These are phyloP conservation scores for Panzeria rudis DNA, from an alignment of 2,888 invertebrate species.

Conservation along the genomic window DNA sequence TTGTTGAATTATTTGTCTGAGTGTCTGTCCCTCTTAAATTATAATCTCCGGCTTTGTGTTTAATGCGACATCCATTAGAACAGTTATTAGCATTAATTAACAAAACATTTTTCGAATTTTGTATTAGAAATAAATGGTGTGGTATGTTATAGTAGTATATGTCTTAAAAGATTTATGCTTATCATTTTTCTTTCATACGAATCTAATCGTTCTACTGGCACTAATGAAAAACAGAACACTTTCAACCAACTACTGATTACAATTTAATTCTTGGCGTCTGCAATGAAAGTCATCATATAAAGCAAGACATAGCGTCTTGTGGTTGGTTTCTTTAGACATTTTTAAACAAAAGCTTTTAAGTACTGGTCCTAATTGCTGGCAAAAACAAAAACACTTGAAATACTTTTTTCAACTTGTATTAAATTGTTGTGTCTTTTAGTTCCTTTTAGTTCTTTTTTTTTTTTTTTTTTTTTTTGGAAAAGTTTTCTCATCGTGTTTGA, in stretches of 20 bases:
- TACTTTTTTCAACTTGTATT: neutral
- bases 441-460: neutral
- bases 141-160: neutral
- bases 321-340: neutral
- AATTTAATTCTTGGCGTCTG: conserved; percentile 25
- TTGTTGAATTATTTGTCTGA: neutral
- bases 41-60: conserved; percentile 8
- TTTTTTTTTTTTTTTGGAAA: neutral
- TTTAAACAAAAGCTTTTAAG: conserved; percentile 40
- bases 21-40: too few relatives aligned
- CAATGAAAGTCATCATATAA: conserved; percentile 9
- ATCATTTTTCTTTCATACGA: neutral
- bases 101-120: conserved; percentile 2
- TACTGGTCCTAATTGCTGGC: conserved; percentile 36
- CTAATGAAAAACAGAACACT: neutral
- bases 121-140: neutral
- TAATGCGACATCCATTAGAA: conserved; percentile 46
- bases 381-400: conserved; percentile 27
- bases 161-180: conserved; percentile 14
- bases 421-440: too few relatives aligned
- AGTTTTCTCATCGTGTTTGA: conserved; percentile 29
- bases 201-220: neutral
- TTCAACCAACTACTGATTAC: neutral
- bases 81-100: conserved; percentile 52
- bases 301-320: conserved; percentile 20